Evolutionary conservation across 2,888 invertebrate genomes (phyloP).

Genomic region (Hipparchia sbordonii): DNA sequence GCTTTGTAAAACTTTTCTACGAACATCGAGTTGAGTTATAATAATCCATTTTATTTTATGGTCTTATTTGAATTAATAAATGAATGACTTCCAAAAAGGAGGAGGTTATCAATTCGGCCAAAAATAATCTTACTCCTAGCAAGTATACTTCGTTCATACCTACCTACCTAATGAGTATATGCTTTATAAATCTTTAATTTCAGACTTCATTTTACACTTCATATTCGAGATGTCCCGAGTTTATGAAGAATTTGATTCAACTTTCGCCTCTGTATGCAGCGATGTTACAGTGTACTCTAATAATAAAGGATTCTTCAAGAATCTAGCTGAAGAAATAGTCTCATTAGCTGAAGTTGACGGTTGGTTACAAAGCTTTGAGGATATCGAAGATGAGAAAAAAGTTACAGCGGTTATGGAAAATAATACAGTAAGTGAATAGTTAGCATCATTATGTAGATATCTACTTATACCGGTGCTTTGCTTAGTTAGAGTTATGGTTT

Average conservation of each 20-base stretch:
- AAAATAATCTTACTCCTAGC: too few species aligned
- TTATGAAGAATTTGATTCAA: slow-evolving; percentile 66
- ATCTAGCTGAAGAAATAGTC: slow-evolving; percentile 84
- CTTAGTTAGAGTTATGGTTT: too few species aligned
- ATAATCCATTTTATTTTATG: too few species aligned
- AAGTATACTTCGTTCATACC: too few species aligned
- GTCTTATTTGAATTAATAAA: too few species aligned
- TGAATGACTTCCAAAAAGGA: too few species aligned
- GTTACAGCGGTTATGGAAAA: slow-evolving; percentile 81
- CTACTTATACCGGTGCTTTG: too few species aligned
- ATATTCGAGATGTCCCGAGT: slow-evolving; percentile 56
- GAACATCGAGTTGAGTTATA: too few species aligned
- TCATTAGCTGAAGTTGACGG: slow-evolving; percentile 72
- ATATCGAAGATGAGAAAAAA: slow-evolving; percentile 82
- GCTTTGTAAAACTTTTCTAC: too few species aligned
- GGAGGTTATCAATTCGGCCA: too few species aligned
- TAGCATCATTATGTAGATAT: not conserved
- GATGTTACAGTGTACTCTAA: slow-evolving; percentile 89
- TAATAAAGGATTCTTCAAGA: slow-evolving; percentile 88
- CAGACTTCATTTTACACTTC: not conserved
- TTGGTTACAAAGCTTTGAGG: slow-evolving; percentile 85
- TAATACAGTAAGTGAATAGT: slow-evolving; percentile 62
- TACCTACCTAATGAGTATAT: too few species aligned
- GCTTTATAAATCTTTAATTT: not conserved
- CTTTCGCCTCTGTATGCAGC: slow-evolving; percentile 87